These are phyloP conservation scores for Smutsia temminckii DNA, from an alignment of 2,797 vertebrate genomes.

Conservation along the genomic window DNA sequence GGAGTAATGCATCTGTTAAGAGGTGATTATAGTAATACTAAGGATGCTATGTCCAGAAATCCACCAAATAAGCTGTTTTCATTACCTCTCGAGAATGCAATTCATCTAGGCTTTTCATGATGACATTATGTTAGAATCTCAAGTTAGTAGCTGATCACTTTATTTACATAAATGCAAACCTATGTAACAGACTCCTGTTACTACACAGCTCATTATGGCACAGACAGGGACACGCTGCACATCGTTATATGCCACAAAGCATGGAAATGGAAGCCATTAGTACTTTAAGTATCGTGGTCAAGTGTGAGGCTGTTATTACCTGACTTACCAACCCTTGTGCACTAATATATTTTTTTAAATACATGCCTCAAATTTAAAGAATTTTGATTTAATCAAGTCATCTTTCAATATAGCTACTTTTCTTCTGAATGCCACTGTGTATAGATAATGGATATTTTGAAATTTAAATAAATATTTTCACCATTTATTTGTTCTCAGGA, in stretches of 20 bases:
- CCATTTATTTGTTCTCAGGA: conserved; percentile 69
- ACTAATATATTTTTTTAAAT: not conserved
- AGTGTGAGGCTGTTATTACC: not conserved
- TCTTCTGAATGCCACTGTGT: conserved; percentile 42
- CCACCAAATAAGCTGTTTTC: conserved; percentile 43
- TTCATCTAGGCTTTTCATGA: not conserved
- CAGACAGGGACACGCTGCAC: not conserved
- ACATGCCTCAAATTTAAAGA: not conserved
- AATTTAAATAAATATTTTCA: conserved; percentile 62
- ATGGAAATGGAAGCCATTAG: not conserved
- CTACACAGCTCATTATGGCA: conserved; percentile 11
- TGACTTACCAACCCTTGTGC: not conserved
- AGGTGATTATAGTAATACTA: conserved; percentile 14
- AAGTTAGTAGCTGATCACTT: conserved; percentile 59
- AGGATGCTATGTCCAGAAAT: conserved; percentile 49
- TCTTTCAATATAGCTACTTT: conserved; percentile 20
- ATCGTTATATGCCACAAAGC: conserved; percentile 5
- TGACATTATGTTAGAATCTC: conserved; percentile 36
- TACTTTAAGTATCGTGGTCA: not conserved
- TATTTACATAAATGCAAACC: not conserved
- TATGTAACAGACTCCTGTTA: conserved; percentile 2
- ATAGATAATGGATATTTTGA: conserved; percentile 65
- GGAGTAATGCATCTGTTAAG: conserved; percentile 39
- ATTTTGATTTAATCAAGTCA: conserved; percentile 16
- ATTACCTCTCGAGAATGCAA: not conserved